A percentile compares a stretch with the other conserved stretches of the same genome.
Evolutionary conservation across 2,888 invertebrate species (phyloP).

Genomic region (Steinernema hermaphroditum): DNA sequence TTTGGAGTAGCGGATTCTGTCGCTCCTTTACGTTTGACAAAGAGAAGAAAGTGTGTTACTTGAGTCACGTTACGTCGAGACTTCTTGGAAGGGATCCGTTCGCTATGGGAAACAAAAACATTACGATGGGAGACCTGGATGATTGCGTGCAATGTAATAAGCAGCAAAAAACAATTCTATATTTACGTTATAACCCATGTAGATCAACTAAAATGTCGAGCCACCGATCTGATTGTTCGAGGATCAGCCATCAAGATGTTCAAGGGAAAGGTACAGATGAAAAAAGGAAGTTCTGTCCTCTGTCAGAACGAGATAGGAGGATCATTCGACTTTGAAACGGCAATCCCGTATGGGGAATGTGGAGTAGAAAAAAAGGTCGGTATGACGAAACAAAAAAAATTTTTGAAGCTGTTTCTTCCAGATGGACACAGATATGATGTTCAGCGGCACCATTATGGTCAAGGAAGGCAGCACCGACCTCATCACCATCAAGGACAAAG

Average conservation of each 20-base stretch:
- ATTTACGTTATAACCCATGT: neutral
- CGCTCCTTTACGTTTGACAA: constrained; percentile 56
- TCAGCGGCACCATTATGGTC: constrained; percentile 43
- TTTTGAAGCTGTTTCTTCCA: constrained; percentile 1
- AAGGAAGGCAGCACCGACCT: constrained; percentile 60
- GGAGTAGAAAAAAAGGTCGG: constrained; percentile 46
- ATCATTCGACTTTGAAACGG: constrained; percentile 46
- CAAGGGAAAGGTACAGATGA: constrained; percentile 51
- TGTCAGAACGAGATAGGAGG: constrained; percentile 45
- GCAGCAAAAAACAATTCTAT: neutral
- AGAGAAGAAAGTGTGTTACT: constrained; percentile 42
- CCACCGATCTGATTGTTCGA: constrained; percentile 35
- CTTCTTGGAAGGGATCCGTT: constrained; percentile 51
- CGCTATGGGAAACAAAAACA: constrained; percentile 43
- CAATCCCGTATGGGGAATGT: constrained; percentile 54
- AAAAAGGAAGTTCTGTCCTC: constrained; percentile 44
- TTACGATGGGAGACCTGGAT: constrained; percentile 56
- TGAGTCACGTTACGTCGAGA: constrained; percentile 43
- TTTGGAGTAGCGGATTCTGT: constrained; percentile 38
- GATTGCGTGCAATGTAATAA: constrained; percentile 58
- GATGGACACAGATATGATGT: constrained; percentile 34
- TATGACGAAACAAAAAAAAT: too few relatives aligned
- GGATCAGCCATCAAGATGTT: constrained; percentile 45
- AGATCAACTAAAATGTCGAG: constrained; percentile 1
- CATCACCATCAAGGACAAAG: constrained; percentile 58